Evolutionary conservation across 1,140 invertebrate genomes (phyloP), one percentile per base, ranked within the genome.

Genomic region (Trypoxylus dichotomus): DNA sequence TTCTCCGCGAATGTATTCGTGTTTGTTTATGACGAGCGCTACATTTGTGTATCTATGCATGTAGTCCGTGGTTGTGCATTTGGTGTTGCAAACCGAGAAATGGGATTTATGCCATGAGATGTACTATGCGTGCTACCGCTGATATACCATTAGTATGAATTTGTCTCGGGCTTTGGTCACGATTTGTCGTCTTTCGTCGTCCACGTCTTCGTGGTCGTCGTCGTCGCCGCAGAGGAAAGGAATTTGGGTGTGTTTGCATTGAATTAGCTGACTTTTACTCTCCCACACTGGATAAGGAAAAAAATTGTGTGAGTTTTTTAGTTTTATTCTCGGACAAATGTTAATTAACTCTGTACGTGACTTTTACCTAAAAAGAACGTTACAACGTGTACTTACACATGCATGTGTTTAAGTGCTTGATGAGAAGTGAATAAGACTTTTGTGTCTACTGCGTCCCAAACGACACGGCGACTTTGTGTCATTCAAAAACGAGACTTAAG

Each of bases 1-100:
- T 29, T 29, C 24, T 68, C 60, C 10, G 24, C 8, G 42, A 73
- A 74, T 43, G 74, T 77, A 74, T 60, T 63, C 71, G 71, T 32
- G 73, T 77, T 77, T 74, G 60, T 74, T 77, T 77, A 74, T 77
- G 77, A 72, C 42, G 71, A 77, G 73, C 42, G 58, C 74, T 74
- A 77, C 47, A 63, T 74, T 74, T 74, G 76, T 42, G 29, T 71
- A 68, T 76, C 42, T 72, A 58, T 77, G 77, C 77, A 74, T 74
- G 76, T 47, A n/a, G 41, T 24, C 25, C 21, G n/a, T 77, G 42
- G 60, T 77, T 27, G 37, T 74, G 77, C 71, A 77, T 58, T 77
- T 74, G 54, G 63, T 58, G 74, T 77, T 74, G 60, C 77, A 77
- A 77, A 77, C 47, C 77, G 74, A 74, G 60, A 24, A 68, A 25